Evolutionary conservation across 2,888 invertebrate species (phyloP), one percentile per base, ranked within the genome.

Genomic region (Apomyelois bistriatella): DNA sequence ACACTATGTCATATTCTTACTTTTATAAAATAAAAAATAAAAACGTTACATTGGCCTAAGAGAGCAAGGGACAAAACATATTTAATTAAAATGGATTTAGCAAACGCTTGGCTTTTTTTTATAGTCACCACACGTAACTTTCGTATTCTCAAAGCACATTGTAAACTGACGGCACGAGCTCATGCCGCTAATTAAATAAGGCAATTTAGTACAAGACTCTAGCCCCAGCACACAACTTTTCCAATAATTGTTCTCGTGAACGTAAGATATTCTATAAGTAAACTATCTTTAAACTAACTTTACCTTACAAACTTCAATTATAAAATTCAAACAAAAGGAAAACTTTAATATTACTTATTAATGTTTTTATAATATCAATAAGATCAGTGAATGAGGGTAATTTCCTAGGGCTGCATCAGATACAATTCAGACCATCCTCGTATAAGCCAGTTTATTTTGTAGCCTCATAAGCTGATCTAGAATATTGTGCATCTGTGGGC

Each of bases 391-490:
- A 46, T 30, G 46, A 12, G 15, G 22, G 46, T 32, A 46, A 16
- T 46, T 46, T 35, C 10, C 46, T 28, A 9, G 10, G 17, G 17
- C n/a, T 17, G 9, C 30, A 46, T 46, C 46, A 32, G 46, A 46
- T 46, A 46, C 46, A 10, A 46, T 46, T 46, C 46, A 46, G 32
- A 7, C 1, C 46, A 46, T 32, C 46, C 46, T 28, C 3, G 32
- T 16, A 12, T 4, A 16, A 13, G 46, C 13, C 22, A 42, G 22
- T 16, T 9, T 43, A 9, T 38, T 12, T 6, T 42, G 22, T 30
- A 22, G 30, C n/a, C n/a, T n/a, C n/a, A n/a, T n/a, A n/a, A n/a
- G n/a, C n/a, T n/a, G n/a, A n/a, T n/a, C n/a, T n/a, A n/a, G n/a
- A n/a, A n/a, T n/a, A n/a, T n/a, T n/a, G n/a, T n/a, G n/a, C n/a